phyloP scores from a whole-genome alignment of 2,113 vertebrate genomes.

The Ondatra zibethicus region DNA sequence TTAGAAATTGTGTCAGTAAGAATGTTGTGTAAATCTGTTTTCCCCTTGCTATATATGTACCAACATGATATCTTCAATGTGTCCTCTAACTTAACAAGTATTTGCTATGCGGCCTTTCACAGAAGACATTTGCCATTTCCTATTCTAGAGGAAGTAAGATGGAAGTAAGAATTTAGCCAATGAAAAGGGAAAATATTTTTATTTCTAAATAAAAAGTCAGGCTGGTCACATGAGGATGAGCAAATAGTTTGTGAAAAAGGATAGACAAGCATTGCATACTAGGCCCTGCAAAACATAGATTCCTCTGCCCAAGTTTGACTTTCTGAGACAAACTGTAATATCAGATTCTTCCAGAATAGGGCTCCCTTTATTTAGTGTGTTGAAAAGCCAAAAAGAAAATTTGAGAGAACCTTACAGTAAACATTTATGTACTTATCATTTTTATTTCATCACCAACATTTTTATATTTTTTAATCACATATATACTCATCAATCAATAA shows the following conservation, averaged over 20 bases:
- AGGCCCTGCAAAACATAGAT: background rate
- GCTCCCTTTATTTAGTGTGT: slow-evolving; percentile 14
- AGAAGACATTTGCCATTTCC: background rate
- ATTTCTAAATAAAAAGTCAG: slow-evolving; percentile 11
- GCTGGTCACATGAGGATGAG: background rate
- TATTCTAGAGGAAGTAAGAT: slow-evolving; percentile 30
- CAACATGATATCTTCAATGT: background rate
- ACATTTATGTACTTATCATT: background rate
- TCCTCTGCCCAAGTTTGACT: background rate
- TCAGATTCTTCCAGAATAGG: slow-evolving; percentile 64
- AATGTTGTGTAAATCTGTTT: background rate
- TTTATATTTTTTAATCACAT: background rate
- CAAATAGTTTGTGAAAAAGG: background rate
- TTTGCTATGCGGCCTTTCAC: background rate
- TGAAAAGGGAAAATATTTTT: background rate
- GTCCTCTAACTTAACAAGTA: background rate
- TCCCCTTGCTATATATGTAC: background rate
- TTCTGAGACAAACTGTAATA: slow-evolving; percentile 42
- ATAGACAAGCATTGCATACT: background rate
- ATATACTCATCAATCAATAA: background rate
- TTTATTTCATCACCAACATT: slow-evolving; percentile 10
- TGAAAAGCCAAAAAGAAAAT: slow-evolving; percentile 16
- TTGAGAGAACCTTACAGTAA: background rate
- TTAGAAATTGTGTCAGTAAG: slow-evolving; percentile 16
- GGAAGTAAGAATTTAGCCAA: background rate